Base-by-base conservation (phyloP, 2,888 invertebrate species). In the Drosophila neutralis region DNA sequence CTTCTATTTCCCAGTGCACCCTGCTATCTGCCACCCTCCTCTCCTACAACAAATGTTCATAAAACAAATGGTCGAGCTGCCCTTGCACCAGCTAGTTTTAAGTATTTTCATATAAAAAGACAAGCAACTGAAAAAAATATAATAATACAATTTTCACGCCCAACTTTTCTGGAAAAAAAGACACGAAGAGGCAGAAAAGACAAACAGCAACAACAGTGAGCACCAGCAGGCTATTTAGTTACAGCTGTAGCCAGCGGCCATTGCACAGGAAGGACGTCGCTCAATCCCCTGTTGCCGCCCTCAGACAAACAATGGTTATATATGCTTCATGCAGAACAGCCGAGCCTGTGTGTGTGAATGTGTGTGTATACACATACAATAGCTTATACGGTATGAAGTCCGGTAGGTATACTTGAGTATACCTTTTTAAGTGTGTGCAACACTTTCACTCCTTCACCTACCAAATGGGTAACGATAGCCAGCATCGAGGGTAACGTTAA, bases 341-440 rank as follows among this genome's bases (percentile, higher is more conserved):
- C 33, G 15, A 21, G 51, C 56, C 71, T 45, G 21, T 15, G 15
- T 60, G n/a, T 61, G 10, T 60, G 59, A 36, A 60, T 15, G 15
- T 60, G n/a, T 61, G 10, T 57, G 59, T 45, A 60, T 53, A 63
- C 48, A 65, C 57, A 52, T 45, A 72, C 69, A 76, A 73, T 77
- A 69, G 77, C 76, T 73, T 75, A 71, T 69, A 66, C 70, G 74
- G 76, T 76, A 83, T 79, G 74, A 82, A 87, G 83, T 80, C 90
- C 90, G 80, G 79, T 80, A 86, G 87, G 82, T 78, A 82, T 84
- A 82, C 89, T 90, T 89, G 80, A 83, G 85, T 87, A 82, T 82
- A 15, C 24, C 24, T 81, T 85, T 85, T 82, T 75, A 80, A 87
- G 87, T 82, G 88, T 82, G 73, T 68, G 69, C 83, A 80, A 78